phyloP scores from a whole-genome alignment of 2,113 vertebrate species.

The Leuciscus idus region DNA sequence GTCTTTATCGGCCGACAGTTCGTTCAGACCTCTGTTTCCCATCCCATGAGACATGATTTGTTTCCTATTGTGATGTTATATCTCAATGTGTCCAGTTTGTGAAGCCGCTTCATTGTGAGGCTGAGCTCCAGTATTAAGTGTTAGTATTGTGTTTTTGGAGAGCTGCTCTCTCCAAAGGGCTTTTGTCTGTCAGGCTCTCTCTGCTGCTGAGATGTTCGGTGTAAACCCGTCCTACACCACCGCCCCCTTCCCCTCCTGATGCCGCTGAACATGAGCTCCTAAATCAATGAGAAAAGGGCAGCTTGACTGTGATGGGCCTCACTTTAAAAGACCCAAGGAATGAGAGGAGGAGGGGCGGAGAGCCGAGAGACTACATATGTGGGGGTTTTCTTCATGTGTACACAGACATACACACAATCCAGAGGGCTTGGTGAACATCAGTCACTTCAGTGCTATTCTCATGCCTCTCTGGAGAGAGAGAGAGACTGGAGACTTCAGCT shows the following conservation, averaged over 20 bases:
- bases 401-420: background rate
- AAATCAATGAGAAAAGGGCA: constrained; percentile 32
- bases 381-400: background rate
- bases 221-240: background rate
- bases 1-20: background rate
- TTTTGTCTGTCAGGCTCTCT: background rate
- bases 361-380: constrained; percentile 2
- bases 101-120: background rate
- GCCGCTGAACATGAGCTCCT: background rate
- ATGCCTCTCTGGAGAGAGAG: background rate
- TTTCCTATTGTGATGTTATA: background rate
- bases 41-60: background rate
- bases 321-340: constrained; percentile 28
- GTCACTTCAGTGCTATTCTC: constrained; percentile 1
- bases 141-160: constrained; percentile 1
- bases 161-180: background rate
- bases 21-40: background rate
- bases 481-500: background rate
- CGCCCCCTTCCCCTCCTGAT: background rate
- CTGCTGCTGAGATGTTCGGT: background rate
- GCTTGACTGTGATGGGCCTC: background rate
- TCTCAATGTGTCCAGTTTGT: background rate
- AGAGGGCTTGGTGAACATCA: background rate
- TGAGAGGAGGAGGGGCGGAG: background rate
- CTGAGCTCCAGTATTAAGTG: background rate